These are phyloP conservation scores for Erpornis zantholeuca DNA, from an alignment of 2,113 vertebrate species.

Conservation along the genomic window DNA sequence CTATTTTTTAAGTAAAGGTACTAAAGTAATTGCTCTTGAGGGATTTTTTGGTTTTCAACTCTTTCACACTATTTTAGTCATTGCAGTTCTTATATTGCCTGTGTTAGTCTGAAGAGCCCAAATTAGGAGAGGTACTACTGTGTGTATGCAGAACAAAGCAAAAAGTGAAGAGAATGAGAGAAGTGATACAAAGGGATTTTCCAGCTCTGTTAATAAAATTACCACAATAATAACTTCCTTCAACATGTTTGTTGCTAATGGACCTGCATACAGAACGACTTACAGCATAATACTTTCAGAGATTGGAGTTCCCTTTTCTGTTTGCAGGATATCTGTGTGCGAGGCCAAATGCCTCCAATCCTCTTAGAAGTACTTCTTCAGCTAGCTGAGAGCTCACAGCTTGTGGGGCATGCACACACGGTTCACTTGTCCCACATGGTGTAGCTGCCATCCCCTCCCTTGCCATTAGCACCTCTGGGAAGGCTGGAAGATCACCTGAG, in stretches of 20 bases:
- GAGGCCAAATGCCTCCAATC: background rate
- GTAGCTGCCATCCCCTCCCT: background rate
- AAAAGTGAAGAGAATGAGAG: constrained; percentile 44
- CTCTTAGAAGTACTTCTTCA: background rate
- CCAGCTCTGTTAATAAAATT: constrained; percentile 53
- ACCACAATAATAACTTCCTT: constrained; percentile 53
- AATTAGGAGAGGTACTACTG: background rate
- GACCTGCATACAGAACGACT: background rate
- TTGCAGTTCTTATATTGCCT: background rate
- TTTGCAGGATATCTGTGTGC: background rate
- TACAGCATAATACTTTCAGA: background rate
- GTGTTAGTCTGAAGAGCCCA: background rate
- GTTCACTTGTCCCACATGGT: background rate
- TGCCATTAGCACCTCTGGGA: background rate
- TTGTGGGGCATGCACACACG: background rate
- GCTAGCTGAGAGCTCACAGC: background rate
- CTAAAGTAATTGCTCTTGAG: background rate
- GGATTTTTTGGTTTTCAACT: background rate
- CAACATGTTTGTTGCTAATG: background rate
- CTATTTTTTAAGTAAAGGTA: background rate
- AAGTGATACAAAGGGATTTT: constrained; percentile 59
- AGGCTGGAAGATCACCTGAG: background rate
- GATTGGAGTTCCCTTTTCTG: background rate
- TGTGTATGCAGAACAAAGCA: background rate
- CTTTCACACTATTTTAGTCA: background rate